Percentiles rank a stretch among this genome's conserved stretches.
Evolutionary conservation across 2,113 vertebrate genomes (phyloP).

Genomic region (Pluvialis apricaria): DNA sequence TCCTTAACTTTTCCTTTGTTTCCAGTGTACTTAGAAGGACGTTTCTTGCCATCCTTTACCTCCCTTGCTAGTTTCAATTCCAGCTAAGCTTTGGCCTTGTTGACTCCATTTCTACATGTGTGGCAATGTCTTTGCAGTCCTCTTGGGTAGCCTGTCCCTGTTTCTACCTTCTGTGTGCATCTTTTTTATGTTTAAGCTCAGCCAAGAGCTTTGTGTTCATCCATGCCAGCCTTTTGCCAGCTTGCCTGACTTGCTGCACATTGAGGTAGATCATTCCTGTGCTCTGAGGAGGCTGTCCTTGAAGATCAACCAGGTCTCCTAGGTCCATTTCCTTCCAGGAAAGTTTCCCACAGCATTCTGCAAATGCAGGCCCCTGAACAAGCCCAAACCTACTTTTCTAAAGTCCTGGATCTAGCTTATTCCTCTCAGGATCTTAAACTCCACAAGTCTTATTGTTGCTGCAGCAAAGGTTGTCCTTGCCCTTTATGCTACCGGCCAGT

Average conservation of each 20-base stretch:
- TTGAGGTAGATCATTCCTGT: neutral
- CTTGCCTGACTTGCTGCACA: neutral
- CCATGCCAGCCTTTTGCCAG: neutral
- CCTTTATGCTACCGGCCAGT: neutral
- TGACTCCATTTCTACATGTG: neutral
- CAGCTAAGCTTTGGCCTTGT: neutral
- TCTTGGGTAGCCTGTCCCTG: fast-evolving
- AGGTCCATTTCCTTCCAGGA: neutral
- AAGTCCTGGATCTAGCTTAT: neutral
- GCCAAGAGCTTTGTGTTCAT: neutral
- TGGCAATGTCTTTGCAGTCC: neutral
- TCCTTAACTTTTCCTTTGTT: neutral
- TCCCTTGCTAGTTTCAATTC: neutral
- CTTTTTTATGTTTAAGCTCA: neutral
- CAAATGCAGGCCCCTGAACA: neutral
- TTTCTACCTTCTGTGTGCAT: neutral
- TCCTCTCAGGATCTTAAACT: neutral
- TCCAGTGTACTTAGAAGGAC: neutral
- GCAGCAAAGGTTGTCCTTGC: neutral
- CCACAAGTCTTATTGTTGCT: neutral
- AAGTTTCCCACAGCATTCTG: neutral
- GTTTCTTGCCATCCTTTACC: neutral
- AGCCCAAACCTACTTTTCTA: neutral
- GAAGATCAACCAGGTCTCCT: neutral
- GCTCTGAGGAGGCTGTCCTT: neutral